Evolutionary conservation across 2,888 invertebrate genomes (phyloP).

Genomic region (Synergus laeviventris): DNA sequence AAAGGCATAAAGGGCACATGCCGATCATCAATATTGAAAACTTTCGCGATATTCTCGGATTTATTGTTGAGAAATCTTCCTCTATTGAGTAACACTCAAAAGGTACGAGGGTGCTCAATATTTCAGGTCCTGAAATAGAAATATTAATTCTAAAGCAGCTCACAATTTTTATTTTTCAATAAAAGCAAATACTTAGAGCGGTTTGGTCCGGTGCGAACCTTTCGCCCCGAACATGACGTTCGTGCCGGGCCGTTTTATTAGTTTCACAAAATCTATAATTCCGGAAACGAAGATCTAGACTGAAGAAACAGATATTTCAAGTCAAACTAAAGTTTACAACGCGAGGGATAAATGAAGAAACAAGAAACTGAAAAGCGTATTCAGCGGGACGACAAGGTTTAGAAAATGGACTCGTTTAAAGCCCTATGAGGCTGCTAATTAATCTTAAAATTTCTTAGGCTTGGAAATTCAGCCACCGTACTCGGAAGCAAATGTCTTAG

Average conservation of each 20-base stretch:
- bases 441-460: slow-evolving; percentile 63
- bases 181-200: too few species aligned
- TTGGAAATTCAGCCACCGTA: slow-evolving; percentile 49
- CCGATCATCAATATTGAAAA: neutral
- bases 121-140: too few species aligned
- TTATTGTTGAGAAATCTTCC: neutral
- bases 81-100: too few species aligned
- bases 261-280: neutral
- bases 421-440: slow-evolving; percentile 56
- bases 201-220: too few species aligned
- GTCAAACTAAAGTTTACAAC: neutral
- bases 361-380: neutral
- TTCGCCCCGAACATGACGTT: too few species aligned
- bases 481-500: slow-evolving; percentile 59
- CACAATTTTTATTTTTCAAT: too few species aligned
- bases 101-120: too few species aligned
- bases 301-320: neutral
- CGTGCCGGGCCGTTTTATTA: neutral
- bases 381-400: slow-evolving; percentile 25
- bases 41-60: neutral
- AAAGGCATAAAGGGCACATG: neutral
- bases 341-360: neutral
- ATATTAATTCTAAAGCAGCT: too few species aligned
- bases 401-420: slow-evolving; percentile 50
- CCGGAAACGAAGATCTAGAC: neutral